Percentiles rank a stretch among this genome's conserved stretches.
These are phyloP conservation scores for Pachyseris speciosa DNA, from an alignment of 64 coral and sea anemone genomes.

Conservation along the genomic window DNA sequence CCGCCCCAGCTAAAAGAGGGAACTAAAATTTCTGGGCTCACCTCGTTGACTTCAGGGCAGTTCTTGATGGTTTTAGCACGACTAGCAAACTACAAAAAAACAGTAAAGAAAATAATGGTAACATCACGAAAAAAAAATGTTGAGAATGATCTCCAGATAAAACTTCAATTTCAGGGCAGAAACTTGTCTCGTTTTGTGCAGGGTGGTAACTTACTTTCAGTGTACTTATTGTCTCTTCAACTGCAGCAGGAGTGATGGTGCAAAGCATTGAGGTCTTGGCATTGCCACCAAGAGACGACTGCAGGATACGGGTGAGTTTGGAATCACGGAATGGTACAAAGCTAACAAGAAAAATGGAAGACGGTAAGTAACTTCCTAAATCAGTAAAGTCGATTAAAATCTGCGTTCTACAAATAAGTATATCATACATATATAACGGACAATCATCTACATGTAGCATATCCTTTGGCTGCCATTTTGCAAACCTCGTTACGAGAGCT, in stretches of 20 bases:
- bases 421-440: no score
- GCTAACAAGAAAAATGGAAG: constrained; percentile 37
- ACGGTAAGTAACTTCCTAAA: not conserved
- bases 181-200: no score
- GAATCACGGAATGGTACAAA: constrained; percentile 93
- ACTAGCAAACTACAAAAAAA: constrained; percentile 88
- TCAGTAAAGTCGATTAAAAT: not conserved
- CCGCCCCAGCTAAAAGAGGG: no score
- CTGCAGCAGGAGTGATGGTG: constrained; percentile 78
- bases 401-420: no score
- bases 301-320: constrained; percentile 89
- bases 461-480: no score
- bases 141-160: no score
- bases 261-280: constrained; percentile 93
- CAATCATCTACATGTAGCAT: no score
- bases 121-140: no score
- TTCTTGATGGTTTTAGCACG: constrained; percentile 94
- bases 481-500: no score
- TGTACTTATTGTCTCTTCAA: constrained; percentile 82
- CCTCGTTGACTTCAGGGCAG: constrained; percentile 89
- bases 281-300: constrained; percentile 95
- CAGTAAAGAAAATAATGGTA: no score
- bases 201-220: constrained; percentile 68
- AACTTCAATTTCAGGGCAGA: no score
- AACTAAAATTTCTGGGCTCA: not conserved